A percentile compares a stretch with the other conserved stretches of the same genome.
phyloP scores from a whole-genome alignment of 2,888 invertebrate species.

The Orchesellides sinensis region DNA sequence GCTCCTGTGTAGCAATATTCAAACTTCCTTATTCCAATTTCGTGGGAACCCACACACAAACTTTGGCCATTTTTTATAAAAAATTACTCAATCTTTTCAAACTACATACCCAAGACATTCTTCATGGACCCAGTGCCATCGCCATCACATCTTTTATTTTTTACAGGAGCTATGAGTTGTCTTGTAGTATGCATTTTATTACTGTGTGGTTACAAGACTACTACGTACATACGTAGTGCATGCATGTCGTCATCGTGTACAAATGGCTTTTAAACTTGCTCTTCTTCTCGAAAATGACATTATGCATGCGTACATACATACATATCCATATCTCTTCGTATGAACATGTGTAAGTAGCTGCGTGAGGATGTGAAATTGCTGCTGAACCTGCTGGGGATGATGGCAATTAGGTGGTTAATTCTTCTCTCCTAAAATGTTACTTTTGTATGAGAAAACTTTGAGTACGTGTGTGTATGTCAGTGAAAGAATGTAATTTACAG shows the following conservation, averaged over 20 bases:
- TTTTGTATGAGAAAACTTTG: neutral
- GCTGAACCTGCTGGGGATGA: slow-evolving; percentile 39
- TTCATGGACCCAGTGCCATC: slow-evolving; percentile 31
- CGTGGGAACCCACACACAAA: slow-evolving; percentile 53
- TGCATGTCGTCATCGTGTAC: slow-evolving; percentile 57
- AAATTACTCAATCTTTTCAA: slow-evolving; percentile 39
- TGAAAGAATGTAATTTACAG: slow-evolving; percentile 61
- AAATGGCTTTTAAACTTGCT: slow-evolving; percentile 52
- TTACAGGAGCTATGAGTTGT: slow-evolving; percentile 31
- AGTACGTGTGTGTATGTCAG: neutral
- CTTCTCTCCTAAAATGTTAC: slow-evolving; percentile 25
- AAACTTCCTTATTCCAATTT: slow-evolving; percentile 1
- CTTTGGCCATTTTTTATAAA: slow-evolving; percentile 56
- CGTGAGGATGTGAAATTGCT: slow-evolving; percentile 48
- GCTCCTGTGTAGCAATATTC: neutral
- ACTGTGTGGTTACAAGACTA: neutral
- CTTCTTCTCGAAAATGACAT: slow-evolving; percentile 7
- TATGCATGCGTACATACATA: neutral
- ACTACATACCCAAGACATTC: neutral
- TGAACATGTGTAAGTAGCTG: neutral
- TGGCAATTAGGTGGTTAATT: slow-evolving; percentile 61
- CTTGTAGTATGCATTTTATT: slow-evolving; percentile 7
- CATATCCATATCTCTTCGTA: neutral
- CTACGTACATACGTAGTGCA: slow-evolving; percentile 13
- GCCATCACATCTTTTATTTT: neutral